Evolutionary conservation across 1,140 invertebrate species (phyloP).

Genomic region (Parasteatoda tepidariorum): DNA sequence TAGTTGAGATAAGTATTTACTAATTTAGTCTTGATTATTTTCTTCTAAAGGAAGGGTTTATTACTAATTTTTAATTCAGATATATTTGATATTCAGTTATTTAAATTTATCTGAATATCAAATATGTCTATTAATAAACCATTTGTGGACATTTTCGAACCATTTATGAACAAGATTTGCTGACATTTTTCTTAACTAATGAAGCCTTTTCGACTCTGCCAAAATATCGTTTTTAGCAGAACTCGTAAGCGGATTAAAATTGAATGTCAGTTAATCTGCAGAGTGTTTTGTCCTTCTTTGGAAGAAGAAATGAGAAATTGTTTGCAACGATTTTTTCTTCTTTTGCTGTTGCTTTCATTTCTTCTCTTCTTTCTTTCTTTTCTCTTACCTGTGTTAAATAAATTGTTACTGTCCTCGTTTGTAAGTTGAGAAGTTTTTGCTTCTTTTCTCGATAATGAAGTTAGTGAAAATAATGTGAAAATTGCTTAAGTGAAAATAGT

Average conservation of each 20-base stretch:
- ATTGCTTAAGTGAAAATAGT: too few species aligned
- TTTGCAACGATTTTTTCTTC: not conserved
- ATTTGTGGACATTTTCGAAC: too few species aligned
- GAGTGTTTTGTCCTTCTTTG: not conserved
- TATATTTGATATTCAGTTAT: too few species aligned
- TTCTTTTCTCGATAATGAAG: too few species aligned
- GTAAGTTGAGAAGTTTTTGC: not conserved
- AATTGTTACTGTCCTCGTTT: not conserved
- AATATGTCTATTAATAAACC: too few species aligned
- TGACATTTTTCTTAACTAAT: conserved; percentile 27
- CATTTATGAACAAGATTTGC: too few species aligned
- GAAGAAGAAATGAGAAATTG: not conserved
- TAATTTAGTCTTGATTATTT: too few species aligned
- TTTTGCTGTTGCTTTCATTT: not conserved
- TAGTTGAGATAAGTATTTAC: too few species aligned
- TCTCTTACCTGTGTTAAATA: not conserved
- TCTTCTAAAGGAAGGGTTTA: too few species aligned
- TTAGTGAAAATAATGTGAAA: too few species aligned
- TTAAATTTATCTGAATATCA: too few species aligned
- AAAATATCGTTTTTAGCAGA: conserved; percentile 36
- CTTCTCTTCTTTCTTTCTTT: not conserved
- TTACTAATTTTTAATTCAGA: too few species aligned
- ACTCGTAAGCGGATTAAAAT: conserved; percentile 20
- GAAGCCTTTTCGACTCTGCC: not conserved
- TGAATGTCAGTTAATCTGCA: conserved; percentile 32